A percentile compares a stretch with the other conserved stretches of the same genome.
Evolutionary conservation across 2,797 vertebrate genomes (phyloP).

Genomic region (Tinamus major): DNA sequence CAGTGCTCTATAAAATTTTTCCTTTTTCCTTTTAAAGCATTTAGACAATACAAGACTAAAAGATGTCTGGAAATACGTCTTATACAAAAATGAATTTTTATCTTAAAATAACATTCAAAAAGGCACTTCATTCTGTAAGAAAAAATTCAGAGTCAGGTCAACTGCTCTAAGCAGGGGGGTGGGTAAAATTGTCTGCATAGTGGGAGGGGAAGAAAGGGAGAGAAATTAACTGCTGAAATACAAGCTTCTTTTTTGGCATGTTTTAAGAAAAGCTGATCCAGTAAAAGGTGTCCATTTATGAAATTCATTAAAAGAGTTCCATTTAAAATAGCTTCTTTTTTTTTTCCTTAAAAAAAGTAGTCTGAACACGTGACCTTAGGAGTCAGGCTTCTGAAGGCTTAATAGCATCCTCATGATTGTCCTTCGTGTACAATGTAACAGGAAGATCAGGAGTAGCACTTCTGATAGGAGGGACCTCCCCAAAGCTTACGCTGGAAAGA

Average conservation of each 20-base stretch:
- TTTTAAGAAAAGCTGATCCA: slow-evolving; percentile 84
- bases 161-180: slow-evolving; percentile 83
- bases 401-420: slow-evolving; percentile 71
- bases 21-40: slow-evolving; percentile 88
- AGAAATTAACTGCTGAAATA: slow-evolving; percentile 76
- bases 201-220: slow-evolving; percentile 78
- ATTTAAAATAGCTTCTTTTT: slow-evolving; percentile 82
- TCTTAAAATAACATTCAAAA: slow-evolving; percentile 96
- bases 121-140: slow-evolving; percentile 98
- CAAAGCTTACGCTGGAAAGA: slow-evolving; percentile 64
- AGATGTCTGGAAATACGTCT: slow-evolving; percentile 90
- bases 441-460: slow-evolving; percentile 69
- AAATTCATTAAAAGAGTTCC: slow-evolving; percentile 84
- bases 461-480: slow-evolving; percentile 61
- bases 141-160: slow-evolving; percentile 91
- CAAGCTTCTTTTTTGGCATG: slow-evolving; percentile 84
- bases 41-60: slow-evolving; percentile 89
- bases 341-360: slow-evolving; percentile 74
- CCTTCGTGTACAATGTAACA: slow-evolving; percentile 73
- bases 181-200: slow-evolving; percentile 88
- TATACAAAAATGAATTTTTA: slow-evolving; percentile 91
- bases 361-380: slow-evolving; percentile 66
- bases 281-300: slow-evolving; percentile 82
- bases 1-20: slow-evolving; percentile 84
- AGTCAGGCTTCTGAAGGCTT: slow-evolving; percentile 72